Conservation (phyloP, 2,797 vertebrate species). For the Melopsittacus undulatus region DNA sequence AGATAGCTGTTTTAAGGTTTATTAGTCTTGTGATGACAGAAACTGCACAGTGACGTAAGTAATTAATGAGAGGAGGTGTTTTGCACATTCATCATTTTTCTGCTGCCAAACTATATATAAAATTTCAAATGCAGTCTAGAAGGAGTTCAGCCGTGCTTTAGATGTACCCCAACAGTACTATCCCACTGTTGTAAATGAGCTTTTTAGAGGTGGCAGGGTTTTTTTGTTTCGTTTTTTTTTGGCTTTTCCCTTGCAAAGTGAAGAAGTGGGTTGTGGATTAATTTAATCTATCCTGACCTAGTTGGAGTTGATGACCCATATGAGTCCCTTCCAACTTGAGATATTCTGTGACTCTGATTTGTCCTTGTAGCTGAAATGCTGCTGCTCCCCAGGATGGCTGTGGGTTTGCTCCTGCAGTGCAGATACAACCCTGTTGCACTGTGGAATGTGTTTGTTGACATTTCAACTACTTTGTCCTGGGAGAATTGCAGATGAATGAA, state of each 20-base stretch:
- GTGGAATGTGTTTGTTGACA: background rate
- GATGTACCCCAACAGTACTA: background rate
- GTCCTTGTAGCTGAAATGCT: background rate
- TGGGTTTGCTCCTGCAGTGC: background rate
- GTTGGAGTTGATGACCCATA: background rate
- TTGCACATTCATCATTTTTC: background rate
- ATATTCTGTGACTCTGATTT: background rate
- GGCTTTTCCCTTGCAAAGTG: background rate
- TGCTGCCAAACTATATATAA: fast-evolving
- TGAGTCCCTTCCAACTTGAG: background rate
- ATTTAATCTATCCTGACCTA: background rate
- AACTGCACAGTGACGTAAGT: background rate
- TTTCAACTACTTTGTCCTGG: background rate
- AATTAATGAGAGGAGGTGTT: background rate
- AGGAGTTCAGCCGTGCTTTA: background rate
- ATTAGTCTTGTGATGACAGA: background rate
- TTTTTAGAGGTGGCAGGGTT: background rate
- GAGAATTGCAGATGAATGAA: background rate
- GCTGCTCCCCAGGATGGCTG: background rate
- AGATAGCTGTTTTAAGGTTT: background rate
- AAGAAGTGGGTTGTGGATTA: background rate
- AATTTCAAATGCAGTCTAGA: background rate
- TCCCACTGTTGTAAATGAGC: background rate
- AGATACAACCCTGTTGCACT: background rate
- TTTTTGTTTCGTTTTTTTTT: background rate